Conservation (phyloP, 2,888 invertebrate species). For the Latrodectus elegans region DNA sequence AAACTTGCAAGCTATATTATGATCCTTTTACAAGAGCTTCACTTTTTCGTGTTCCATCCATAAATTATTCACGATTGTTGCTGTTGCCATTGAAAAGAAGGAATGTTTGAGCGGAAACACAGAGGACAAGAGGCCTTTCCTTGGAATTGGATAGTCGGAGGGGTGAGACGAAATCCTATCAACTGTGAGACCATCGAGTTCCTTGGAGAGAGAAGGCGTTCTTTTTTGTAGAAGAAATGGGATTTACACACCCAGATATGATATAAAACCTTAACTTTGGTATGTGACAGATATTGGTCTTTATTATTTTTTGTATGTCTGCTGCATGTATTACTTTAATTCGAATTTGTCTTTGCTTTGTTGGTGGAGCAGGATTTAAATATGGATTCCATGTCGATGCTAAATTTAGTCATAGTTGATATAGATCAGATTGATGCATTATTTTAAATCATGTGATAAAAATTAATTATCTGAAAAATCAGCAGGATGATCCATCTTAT, state of each 20-base stretch:
- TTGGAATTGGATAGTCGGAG: neutral
- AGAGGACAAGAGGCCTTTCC: neutral
- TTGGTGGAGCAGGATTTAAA: too few relatives aligned
- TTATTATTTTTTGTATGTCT: too few relatives aligned
- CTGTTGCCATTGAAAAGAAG: neutral
- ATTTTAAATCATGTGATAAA: too few relatives aligned
- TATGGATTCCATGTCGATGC: too few relatives aligned
- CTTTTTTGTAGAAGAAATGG: neutral
- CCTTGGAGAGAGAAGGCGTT: neutral
- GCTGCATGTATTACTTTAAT: too few relatives aligned
- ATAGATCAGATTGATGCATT: too few relatives aligned
- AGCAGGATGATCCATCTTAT: too few relatives aligned
- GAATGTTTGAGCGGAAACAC: neutral
- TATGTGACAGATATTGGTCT: neutral
- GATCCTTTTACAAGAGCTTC: neutral
- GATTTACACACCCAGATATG: neutral
- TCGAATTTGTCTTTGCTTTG: too few relatives aligned
- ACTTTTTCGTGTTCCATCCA: neutral
- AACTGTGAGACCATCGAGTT: neutral
- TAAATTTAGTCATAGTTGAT: too few relatives aligned
- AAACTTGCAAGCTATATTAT: neutral
- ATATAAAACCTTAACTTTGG: neutral
- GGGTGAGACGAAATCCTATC: neutral
- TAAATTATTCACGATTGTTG: constrained; percentile 2
- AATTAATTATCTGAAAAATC: too few relatives aligned